These are phyloP conservation scores for Cariama cristata DNA, from an alignment of 2,113 vertebrate genomes.

Conservation along the genomic window DNA sequence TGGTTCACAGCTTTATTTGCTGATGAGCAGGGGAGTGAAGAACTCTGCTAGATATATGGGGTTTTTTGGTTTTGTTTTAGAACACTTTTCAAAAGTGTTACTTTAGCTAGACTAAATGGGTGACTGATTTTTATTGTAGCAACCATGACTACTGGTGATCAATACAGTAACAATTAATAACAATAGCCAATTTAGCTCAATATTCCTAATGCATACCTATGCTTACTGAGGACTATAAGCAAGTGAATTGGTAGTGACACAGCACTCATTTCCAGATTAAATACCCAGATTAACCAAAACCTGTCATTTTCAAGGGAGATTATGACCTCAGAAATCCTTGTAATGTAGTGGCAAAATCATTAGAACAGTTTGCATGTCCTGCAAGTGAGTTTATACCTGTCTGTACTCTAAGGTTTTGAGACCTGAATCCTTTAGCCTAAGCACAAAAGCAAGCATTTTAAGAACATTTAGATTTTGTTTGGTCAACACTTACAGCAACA, in stretches of 20 bases:
- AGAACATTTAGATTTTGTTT: not conserved
- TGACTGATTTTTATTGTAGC: not conserved
- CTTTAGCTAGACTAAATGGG: not conserved
- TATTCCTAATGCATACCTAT: not conserved
- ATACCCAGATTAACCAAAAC: not conserved
- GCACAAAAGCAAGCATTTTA: conserved; percentile 35
- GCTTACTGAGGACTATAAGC: not conserved
- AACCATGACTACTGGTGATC: not conserved
- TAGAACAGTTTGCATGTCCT: not conserved
- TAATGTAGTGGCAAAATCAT: not conserved
- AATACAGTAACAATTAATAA: not conserved
- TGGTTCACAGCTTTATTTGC: not conserved
- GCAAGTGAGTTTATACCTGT: not conserved
- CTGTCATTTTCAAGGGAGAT: not conserved
- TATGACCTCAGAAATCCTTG: not conserved
- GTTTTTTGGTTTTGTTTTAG: not conserved
- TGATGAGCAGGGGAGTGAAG: not conserved
- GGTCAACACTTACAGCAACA: conserved; percentile 18
- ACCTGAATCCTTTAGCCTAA: not conserved
- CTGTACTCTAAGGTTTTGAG: not conserved
- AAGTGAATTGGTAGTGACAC: not conserved
- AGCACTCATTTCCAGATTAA: not conserved
- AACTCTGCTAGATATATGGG: not conserved
- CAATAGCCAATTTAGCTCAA: not conserved
- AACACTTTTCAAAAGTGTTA: not conserved